These are phyloP conservation scores for Athrips mouffetella DNA, from an alignment of 2,888 invertebrate genomes.

Conservation along the genomic window DNA sequence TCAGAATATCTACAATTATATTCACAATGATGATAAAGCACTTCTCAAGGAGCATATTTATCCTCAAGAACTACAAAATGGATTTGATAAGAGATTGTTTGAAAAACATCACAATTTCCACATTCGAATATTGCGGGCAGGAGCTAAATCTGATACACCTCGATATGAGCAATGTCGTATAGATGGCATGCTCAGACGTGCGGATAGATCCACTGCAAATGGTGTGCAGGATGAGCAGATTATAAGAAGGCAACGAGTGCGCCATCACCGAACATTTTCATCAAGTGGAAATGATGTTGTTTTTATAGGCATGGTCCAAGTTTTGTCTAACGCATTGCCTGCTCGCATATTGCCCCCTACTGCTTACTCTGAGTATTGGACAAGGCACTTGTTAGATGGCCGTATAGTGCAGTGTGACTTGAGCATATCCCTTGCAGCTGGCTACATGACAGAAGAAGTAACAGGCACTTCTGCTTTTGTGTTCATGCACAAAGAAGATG, in stretches of 20 bases:
- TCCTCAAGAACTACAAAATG: conserved; percentile 69
- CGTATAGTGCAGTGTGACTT: conserved; percentile 94
- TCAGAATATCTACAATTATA: conserved; percentile 89
- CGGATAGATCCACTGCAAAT: conserved; percentile 77
- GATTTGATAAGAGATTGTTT: conserved; percentile 49
- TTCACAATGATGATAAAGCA: conserved; percentile 90
- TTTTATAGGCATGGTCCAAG: conserved; percentile 85
- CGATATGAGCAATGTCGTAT: conserved; percentile 84
- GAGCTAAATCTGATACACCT: conserved; percentile 84
- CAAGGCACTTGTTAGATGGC: conserved; percentile 92
- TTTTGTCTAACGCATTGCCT: conserved; percentile 79
- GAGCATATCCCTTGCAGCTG: conserved; percentile 91
- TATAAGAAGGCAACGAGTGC: conserved; percentile 71
- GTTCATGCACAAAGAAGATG: conserved; percentile 94
- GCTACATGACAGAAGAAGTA: conserved; percentile 93
- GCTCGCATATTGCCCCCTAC: conserved; percentile 76
- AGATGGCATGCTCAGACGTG: conserved; percentile 80
- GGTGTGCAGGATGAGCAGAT: conserved; percentile 72
- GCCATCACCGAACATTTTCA: conserved; percentile 70
- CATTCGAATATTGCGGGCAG: conserved; percentile 81
- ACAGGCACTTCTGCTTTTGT: conserved; percentile 92
- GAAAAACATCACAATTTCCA: conserved; percentile 77
- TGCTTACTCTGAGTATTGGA: conserved; percentile 90
- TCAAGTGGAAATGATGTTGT: conserved; percentile 81
- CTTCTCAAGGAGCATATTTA: conserved; percentile 83